Conservation (phyloP, 2,113 vertebrate genomes). For the Silurus glanis region DNA sequence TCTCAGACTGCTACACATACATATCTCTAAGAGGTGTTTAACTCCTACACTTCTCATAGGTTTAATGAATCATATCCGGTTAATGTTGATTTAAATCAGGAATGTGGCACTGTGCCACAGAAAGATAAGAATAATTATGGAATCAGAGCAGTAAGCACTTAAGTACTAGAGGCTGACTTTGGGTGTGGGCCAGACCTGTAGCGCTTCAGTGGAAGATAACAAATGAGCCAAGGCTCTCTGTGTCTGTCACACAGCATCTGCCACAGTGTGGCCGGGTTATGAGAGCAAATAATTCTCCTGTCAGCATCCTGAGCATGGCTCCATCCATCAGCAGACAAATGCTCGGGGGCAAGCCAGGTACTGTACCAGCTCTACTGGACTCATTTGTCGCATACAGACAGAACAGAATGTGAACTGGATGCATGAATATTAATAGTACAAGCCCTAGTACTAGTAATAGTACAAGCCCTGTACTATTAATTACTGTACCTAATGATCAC, state of each 20-base stretch:
- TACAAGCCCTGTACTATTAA: background rate
- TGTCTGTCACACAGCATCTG: conserved; percentile 73
- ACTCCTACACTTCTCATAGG: background rate
- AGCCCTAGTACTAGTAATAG: background rate
- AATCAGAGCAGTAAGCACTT: conserved; percentile 34
- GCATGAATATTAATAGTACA: background rate
- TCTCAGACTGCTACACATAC: background rate
- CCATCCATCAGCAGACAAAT: conserved; percentile 66
- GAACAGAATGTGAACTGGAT: background rate
- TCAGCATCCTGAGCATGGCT: conserved; percentile 72
- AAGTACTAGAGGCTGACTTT: conserved; percentile 29
- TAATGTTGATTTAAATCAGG: background rate
- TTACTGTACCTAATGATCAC: background rate
- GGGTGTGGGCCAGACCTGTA: conserved; percentile 58
- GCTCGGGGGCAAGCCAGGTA: conserved; percentile 49
- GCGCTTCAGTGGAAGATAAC: conserved; percentile 66
- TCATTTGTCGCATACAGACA: background rate
- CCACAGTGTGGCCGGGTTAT: conserved; percentile 67
- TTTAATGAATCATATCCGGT: background rate
- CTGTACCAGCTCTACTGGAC: background rate
- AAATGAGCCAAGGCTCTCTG: conserved; percentile 63
- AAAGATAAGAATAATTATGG: background rate
- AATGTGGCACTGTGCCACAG: background rate
- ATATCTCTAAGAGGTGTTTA: background rate
- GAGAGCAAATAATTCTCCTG: conserved; percentile 73